These are phyloP conservation scores for Macropus fuliginosus DNA, from an alignment of 2,797 vertebrate species.

Conservation along the genomic window DNA sequence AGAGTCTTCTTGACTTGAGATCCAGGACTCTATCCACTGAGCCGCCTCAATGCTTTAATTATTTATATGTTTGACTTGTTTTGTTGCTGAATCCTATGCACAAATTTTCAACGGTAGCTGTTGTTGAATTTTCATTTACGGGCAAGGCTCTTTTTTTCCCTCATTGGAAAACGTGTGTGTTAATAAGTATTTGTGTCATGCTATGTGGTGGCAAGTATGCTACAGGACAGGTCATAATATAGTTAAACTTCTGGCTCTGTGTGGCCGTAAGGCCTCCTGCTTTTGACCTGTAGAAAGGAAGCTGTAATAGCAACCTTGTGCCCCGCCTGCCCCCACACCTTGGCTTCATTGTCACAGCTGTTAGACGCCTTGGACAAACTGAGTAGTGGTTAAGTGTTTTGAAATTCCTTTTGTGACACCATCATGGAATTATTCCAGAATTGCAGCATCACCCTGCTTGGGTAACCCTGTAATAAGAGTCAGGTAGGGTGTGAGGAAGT, in stretches of 20 bases:
- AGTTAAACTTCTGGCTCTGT: neutral
- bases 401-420: neutral
- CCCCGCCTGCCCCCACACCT: neutral
- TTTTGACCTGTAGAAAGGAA: neutral
- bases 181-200: neutral
- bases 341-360: neutral
- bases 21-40: neutral
- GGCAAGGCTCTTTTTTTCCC: neutral
- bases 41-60: neutral
- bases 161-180: too few species aligned
- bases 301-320: neutral
- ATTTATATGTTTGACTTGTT: neutral
- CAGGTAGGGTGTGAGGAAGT: neutral
- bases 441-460: neutral
- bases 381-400: neutral
- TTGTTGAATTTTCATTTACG: neutral
- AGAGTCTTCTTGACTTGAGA: neutral
- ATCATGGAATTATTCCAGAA: neutral
- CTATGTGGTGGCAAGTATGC: neutral
- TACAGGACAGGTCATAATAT: neutral
- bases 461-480: neutral
- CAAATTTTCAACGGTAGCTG: neutral
- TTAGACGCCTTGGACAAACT: neutral
- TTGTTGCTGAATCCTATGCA: neutral
- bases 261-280: neutral